Conservation (phyloP, 1,140 invertebrate species). For the Neodiprion lecontei region DNA sequence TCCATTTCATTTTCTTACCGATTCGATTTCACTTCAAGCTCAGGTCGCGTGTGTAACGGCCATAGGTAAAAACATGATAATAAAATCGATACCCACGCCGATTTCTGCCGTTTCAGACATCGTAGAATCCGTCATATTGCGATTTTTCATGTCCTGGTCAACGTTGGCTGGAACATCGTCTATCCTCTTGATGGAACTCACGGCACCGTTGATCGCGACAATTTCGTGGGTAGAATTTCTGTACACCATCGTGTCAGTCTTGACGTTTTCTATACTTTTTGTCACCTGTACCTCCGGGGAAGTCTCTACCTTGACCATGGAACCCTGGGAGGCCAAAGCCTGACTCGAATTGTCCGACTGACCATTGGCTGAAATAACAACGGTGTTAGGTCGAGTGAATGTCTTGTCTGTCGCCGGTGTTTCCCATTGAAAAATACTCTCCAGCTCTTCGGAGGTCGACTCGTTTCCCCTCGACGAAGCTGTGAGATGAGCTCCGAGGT, state of each 20-base stretch:
- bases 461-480: neutral
- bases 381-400: neutral
- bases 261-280: neutral
- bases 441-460: neutral
- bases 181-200: neutral
- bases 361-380: too few species aligned
- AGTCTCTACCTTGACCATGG: neutral
- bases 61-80: too few species aligned
- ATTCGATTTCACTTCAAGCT: too few species aligned
- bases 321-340: neutral
- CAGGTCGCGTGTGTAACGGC: too few species aligned
- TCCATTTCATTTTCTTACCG: too few species aligned
- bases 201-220: neutral
- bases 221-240: slow-evolving; percentile 26
- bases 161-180: neutral
- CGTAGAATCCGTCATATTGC: neutral
- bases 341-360: neutral
- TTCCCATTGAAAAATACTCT: neutral
- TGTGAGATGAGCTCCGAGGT: neutral
- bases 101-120: neutral
- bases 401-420: neutral
- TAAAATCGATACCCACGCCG: neutral
- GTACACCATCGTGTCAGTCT: neutral
- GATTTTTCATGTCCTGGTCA: neutral
- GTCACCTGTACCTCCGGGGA: neutral